Evolutionary conservation across 2,888 invertebrate species (phyloP).

Genomic region (Andrena praecox): DNA sequence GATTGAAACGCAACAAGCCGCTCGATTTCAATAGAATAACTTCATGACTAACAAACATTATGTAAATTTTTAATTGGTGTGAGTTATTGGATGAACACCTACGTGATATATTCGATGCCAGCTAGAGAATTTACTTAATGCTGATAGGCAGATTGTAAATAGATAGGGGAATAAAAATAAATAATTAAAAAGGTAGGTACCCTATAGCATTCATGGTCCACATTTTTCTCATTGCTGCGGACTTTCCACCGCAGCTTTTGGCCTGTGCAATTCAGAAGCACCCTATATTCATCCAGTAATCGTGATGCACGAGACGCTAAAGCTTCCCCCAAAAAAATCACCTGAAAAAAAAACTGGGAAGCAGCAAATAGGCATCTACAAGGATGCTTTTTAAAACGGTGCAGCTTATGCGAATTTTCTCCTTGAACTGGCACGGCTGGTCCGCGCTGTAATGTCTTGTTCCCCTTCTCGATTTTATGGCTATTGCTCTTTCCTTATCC

Average conservation of each 20-base stretch:
- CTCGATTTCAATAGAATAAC: too few species aligned
- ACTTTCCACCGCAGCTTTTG: neutral
- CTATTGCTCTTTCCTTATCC: slow-evolving; percentile 43
- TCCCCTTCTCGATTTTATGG: slow-evolving; percentile 55
- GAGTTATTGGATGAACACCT: too few species aligned
- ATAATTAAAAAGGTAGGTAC: neutral
- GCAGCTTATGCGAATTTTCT: slow-evolving; percentile 60
- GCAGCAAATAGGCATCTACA: slow-evolving; percentile 25
- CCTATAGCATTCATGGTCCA: neutral
- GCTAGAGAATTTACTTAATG: too few species aligned
- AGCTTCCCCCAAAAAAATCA: slow-evolving; percentile 39
- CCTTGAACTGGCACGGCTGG: slow-evolving; percentile 45
- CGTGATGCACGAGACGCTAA: slow-evolving; percentile 32
- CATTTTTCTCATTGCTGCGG: neutral
- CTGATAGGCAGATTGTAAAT: too few species aligned
- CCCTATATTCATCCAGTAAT: slow-evolving; percentile 14
- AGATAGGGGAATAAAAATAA: too few species aligned
- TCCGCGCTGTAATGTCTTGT: slow-evolving; percentile 45
- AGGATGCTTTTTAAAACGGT: slow-evolving; percentile 51
- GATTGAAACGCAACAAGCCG: too few species aligned
- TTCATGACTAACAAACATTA: too few species aligned
- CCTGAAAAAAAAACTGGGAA: neutral
- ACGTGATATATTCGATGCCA: too few species aligned
- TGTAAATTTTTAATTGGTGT: too few species aligned
- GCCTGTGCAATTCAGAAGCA: neutral